These are phyloP conservation scores for Bombycilla garrulus DNA, from an alignment of 2,113 vertebrate genomes.

Conservation along the genomic window DNA sequence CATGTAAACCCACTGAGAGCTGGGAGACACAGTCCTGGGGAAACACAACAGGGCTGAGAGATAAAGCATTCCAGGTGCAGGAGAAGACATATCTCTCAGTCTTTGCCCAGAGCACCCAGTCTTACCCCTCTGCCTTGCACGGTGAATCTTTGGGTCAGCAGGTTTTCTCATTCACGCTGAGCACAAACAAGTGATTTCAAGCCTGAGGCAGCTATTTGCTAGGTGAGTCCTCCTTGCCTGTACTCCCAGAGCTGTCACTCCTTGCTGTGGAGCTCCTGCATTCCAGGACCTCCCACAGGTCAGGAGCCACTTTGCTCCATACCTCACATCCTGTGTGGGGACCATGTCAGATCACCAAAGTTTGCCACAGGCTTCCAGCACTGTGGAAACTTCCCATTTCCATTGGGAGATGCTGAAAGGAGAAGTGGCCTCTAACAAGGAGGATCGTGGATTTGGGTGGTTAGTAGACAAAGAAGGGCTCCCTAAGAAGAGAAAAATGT, in stretches of 20 bases:
- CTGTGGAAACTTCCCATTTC: neutral
- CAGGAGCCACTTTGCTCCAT: neutral
- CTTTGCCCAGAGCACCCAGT: neutral
- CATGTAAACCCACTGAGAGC: rapidly evolving
- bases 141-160: neutral
- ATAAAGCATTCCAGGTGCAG: neutral
- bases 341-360: rapidly evolving
- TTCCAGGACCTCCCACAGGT: neutral
- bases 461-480: neutral
- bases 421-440: neutral
- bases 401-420: neutral
- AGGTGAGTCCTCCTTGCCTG: neutral
- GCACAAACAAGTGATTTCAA: neutral
- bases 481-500: neutral
- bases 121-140: neutral
- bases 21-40: neutral
- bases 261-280: neutral
- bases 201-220: neutral
- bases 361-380: neutral
- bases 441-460: neutral
- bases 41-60: neutral
- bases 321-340: neutral
- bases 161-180: neutral
- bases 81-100: neutral
- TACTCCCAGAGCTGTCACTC: neutral